A percentile compares a stretch with the other conserved stretches of the same genome.
Conservation (phyloP, 2,113 vertebrate genomes). For the Rhodinocichla rosea region DNA sequence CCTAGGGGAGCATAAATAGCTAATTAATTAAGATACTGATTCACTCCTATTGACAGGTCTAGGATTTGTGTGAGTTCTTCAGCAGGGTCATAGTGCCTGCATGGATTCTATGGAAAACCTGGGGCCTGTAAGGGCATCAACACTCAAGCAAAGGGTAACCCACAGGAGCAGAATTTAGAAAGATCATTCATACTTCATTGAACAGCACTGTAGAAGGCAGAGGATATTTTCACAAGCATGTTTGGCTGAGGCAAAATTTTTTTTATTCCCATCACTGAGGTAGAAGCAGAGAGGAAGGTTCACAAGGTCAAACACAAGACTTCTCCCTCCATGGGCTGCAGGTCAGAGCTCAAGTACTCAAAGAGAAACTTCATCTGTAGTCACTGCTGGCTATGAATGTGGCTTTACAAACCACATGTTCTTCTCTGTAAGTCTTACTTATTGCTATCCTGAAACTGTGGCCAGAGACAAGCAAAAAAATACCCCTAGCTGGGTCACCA, state of each 20-base stretch:
- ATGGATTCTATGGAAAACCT: not conserved
- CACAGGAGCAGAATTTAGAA: not conserved
- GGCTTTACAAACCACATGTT: not conserved
- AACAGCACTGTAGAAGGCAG: not conserved
- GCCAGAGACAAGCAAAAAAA: not conserved
- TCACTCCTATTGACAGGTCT: not conserved
- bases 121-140: not conserved
- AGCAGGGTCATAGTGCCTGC: not conserved
- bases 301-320: not conserved
- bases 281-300: not conserved
- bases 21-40: constrained; percentile 6
- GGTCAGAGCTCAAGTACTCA: not conserved
- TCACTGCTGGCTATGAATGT: not conserved
- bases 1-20: not conserved
- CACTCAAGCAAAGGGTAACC: not conserved
- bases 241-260: not conserved
- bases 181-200: not conserved
- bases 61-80: not conserved
- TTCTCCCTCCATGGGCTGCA: not conserved
- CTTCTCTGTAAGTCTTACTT: not conserved
- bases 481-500: not conserved
- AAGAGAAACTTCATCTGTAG: not conserved
- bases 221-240: not conserved
- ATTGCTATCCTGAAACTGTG: not conserved
- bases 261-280: not conserved